Base-by-base conservation (phyloP, 2,113 vertebrate genomes). In the Megaceryle maxima region DNA sequence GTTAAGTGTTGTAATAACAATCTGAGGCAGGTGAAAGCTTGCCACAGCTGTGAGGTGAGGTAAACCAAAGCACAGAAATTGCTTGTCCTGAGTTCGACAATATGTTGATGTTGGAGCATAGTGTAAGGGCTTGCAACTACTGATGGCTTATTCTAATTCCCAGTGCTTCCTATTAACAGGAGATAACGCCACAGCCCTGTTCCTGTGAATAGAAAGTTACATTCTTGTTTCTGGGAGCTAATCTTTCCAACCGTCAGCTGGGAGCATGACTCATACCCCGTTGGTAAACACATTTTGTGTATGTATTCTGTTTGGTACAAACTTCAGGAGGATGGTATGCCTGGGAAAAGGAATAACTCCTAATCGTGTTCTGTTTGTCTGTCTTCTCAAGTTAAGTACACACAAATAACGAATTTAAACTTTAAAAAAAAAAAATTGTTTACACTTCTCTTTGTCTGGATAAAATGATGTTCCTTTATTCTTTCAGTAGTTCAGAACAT, bases 241-340 rank as follows among this genome's bases (percentile, higher is more conserved):
- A 35, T 41, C 62, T 76, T 87, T 70, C 43, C 21, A 76, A 25
- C 29, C 0, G 9, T 89, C 88, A 79, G 41, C 87, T 94, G 72
- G 88, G 77, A 92, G 35, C 72, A 78, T 97, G 93, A 95, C 75
- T 96, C 94, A 90, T 76, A 48, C 22, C 59, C 55, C 6, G 2
- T 68, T 0, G 0, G 88, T 92, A 94, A 93, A 92, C 51, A 94
- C 16, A 11, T 66, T 87, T 83, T 48, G 62, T 85, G 24, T 60
- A 20, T 76, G 48, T 64, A 13, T 89, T 87, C 83, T 91, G 28
- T 83, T 92, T 64, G 64, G 83, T 92, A 51, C 64, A 74, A 19
- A 83, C 83, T 86, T 87, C 90, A 87, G 59, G 33, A 79, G 66
- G 66, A 26, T 55, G 28, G n/a, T 75, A 29, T 1, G 16, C 28